Evolutionary conservation across 2,113 vertebrate genomes (phyloP), one percentile per base, ranked within the genome.

Genomic region (Dunckerocampus dactyliophorus): DNA sequence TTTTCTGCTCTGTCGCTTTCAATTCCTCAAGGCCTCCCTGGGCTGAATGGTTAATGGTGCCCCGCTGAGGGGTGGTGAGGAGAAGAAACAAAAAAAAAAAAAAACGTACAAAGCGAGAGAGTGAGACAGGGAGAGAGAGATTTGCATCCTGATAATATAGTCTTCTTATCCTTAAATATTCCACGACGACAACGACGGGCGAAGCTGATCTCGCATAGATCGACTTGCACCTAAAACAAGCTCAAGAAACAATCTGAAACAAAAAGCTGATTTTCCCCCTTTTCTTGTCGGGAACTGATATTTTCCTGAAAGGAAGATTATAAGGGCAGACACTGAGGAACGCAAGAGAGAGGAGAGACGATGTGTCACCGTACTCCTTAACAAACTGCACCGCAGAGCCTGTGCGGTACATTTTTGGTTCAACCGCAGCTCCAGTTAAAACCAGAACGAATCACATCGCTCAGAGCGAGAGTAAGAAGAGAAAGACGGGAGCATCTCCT

Each of bases 1-100:
- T 86, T 89, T 91, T 90, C 83, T 87, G 80, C 84, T 82, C 86
- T 85, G 88, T 91, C 87, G 81, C 81, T 87, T 89, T 83, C 82
- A 81, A 87, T 90, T 86, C 85, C 87, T 90, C 82, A 83, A 86
- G 87, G 80, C 78, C 80, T 81, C 81, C 74, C 77, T 81, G 68
- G 19, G 67, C 84, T 86, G 87, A 90, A 90, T 89, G 79, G 82
- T 74, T 89, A 89, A 91, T 88, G 88, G 88, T 76, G 52, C 84
- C 90, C 90, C 17, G 74, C 86, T 75, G 82, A 73, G 87, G 62
- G 59, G 62, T 49, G 51, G 70, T 59, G 78, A 79, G 80, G 69
- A 66, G 68, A 73, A 80, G 79, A 80, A 80, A 85, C 80, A 81
- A 76, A 84, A 70, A 43, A 59, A 84, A 82, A 82, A 70, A 43